Evolutionary conservation across 64 coral and sea anemone species (phyloP).

Genomic region (Porites lutea): DNA sequence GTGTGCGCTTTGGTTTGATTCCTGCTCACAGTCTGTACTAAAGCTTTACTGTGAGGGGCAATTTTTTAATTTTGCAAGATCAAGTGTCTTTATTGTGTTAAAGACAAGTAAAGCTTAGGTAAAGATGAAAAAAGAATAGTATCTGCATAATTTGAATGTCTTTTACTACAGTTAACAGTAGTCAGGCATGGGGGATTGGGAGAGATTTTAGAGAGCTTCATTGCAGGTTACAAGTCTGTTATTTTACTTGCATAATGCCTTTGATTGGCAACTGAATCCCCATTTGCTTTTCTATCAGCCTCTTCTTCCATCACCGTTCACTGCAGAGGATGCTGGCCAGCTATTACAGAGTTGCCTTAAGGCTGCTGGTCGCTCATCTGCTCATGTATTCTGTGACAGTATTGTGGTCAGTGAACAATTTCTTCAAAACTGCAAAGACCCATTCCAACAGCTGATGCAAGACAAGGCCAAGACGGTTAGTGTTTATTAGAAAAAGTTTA

Average conservation of each 20-base stretch:
- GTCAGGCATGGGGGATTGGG: too few relatives aligned
- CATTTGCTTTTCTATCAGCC: slow-evolving; percentile 41
- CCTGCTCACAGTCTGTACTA: too few relatives aligned
- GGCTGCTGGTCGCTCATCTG: slow-evolving; percentile 51
- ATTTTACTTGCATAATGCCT: neutral
- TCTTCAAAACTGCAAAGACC: slow-evolving; percentile 68
- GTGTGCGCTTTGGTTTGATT: too few relatives aligned
- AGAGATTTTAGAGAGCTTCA: too few relatives aligned
- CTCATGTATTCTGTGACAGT: slow-evolving; percentile 90
- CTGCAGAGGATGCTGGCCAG: slow-evolving; percentile 79
- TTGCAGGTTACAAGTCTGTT: too few relatives aligned
- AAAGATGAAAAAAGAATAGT: too few relatives aligned
- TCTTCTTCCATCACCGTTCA: slow-evolving; percentile 88
- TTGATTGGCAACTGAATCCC: neutral
- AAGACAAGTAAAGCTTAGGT: too few relatives aligned
- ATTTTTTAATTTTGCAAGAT: too few relatives aligned
- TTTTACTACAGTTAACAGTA: too few relatives aligned
- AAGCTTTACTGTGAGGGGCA: too few relatives aligned
- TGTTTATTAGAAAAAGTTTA: neutral
- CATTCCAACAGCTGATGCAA: slow-evolving; percentile 93
- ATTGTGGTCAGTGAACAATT: slow-evolving; percentile 88
- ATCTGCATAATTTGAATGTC: too few relatives aligned
- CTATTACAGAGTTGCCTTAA: slow-evolving; percentile 80
- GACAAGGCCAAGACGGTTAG: slow-evolving; percentile 89
- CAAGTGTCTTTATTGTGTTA: too few relatives aligned